Evolutionary conservation across 2,797 vertebrate genomes (phyloP).

Genomic region (Capromys pilorides): DNA sequence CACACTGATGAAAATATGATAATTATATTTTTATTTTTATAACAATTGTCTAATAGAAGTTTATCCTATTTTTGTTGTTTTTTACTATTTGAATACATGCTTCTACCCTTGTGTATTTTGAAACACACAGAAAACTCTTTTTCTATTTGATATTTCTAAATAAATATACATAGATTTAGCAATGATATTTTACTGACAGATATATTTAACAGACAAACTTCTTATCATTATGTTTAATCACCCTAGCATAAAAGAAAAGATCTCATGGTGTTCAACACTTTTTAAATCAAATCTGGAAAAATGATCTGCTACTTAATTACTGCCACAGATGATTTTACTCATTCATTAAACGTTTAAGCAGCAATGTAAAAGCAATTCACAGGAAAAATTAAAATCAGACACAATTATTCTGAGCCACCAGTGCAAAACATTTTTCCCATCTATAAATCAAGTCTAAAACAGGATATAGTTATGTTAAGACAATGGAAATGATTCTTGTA

Average conservation of each 20-base stretch:
- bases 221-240: slow-evolving; percentile 39
- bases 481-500: slow-evolving; percentile 18
- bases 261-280: neutral
- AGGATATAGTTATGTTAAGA: slow-evolving; percentile 42
- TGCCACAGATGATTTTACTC: slow-evolving; percentile 50
- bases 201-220: slow-evolving; percentile 32
- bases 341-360: slow-evolving; percentile 61
- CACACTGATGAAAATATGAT: too few relatives aligned
- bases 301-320: slow-evolving; percentile 39
- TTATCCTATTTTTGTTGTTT: slow-evolving; percentile 36
- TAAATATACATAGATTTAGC: slow-evolving; percentile 38
- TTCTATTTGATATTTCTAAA: slow-evolving; percentile 42
- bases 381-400: slow-evolving; percentile 54
- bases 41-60: neutral
- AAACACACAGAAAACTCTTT: slow-evolving; percentile 47
- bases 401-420: slow-evolving; percentile 52
- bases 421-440: slow-evolving; percentile 43
- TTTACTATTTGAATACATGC: neutral
- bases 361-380: slow-evolving; percentile 55
- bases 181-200: slow-evolving; percentile 43
- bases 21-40: too few relatives aligned
- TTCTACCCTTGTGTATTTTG: slow-evolving; percentile 14
- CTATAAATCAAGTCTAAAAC: slow-evolving; percentile 49
- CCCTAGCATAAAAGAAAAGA: slow-evolving; percentile 9
- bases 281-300: slow-evolving; percentile 53